These are phyloP conservation scores for Poeciliopsis gracilis DNA, from an alignment of 2,797 vertebrate species.

Conservation along the genomic window DNA sequence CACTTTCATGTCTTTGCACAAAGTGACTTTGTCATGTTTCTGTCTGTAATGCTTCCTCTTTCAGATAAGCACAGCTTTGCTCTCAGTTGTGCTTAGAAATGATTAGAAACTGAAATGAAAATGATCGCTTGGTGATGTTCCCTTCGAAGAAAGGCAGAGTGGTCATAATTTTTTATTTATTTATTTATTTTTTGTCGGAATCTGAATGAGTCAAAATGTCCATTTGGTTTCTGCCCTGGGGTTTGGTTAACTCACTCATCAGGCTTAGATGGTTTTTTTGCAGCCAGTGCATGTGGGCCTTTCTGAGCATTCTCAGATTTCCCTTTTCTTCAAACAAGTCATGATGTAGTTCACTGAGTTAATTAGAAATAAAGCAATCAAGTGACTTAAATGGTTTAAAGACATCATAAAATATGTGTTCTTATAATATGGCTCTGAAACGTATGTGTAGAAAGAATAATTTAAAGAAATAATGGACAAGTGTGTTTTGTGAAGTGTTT, in stretches of 20 bases:
- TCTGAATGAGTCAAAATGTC: constrained; percentile 85
- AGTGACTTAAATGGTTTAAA: constrained; percentile 32
- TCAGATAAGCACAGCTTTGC: constrained; percentile 16
- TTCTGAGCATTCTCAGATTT: constrained; percentile 56
- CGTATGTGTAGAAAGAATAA: neutral
- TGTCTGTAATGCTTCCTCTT: constrained; percentile 6
- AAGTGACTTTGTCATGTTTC: neutral
- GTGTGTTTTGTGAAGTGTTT: constrained; percentile 10
- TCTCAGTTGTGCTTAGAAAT: constrained; percentile 17
- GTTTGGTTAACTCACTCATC: constrained; percentile 60
- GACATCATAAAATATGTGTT: constrained; percentile 13
- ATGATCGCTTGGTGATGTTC: constrained; percentile 24
- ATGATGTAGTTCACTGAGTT: constrained; percentile 47
- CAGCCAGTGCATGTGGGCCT: constrained; percentile 34
- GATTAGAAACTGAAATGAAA: constrained; percentile 34
- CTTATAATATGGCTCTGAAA: constrained; percentile 10
- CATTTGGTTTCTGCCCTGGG: constrained; percentile 64
- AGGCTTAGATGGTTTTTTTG: constrained; percentile 49
- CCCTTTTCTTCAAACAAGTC: constrained; percentile 21
- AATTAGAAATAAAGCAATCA: constrained; percentile 27
- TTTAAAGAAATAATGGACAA: neutral
- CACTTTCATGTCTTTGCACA: constrained; percentile 16
- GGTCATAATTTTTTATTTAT: constrained; percentile 16
- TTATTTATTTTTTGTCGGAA: constrained; percentile 58
- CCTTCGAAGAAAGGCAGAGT: constrained; percentile 31